Conservation (phyloP, 2,888 invertebrate species). For the Smittia sp. region DNA sequence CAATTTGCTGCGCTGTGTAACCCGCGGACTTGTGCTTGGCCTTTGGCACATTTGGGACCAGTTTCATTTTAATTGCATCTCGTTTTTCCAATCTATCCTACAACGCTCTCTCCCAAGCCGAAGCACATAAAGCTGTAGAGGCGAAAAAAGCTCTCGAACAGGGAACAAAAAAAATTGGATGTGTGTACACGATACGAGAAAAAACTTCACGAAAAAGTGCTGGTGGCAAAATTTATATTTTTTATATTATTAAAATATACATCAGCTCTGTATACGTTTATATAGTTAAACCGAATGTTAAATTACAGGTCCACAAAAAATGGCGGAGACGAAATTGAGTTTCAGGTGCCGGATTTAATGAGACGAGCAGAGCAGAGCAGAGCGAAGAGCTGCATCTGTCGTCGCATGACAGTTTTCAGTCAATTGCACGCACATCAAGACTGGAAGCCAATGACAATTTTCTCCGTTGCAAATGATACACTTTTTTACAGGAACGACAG, state of each 20-base stretch:
- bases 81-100: slow-evolving; percentile 41
- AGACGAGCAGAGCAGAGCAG: background rate
- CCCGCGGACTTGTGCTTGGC: slow-evolving; percentile 18
- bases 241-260: slow-evolving; percentile 32
- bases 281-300: slow-evolving; percentile 8
- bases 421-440: background rate
- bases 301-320: slow-evolving; percentile 33
- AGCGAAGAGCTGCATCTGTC: slow-evolving; percentile 32
- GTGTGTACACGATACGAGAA: slow-evolving; percentile 10
- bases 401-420: background rate
- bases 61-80: slow-evolving; percentile 42
- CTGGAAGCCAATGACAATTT: background rate
- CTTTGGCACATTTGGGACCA: slow-evolving; percentile 33
- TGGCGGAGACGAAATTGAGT: slow-evolving; percentile 20
- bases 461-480: no score
- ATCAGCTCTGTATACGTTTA: slow-evolving; percentile 9
- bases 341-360: slow-evolving; percentile 34
- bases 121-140: slow-evolving; percentile 8
- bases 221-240: slow-evolving; percentile 11
- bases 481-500: no score
- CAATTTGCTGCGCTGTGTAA: slow-evolving; percentile 29
- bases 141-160: slow-evolving; percentile 21
- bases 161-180: slow-evolving; percentile 7
- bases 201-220: slow-evolving; percentile 24
- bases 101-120: background rate